Percentiles rank a stretch among this genome's conserved stretches.
These are phyloP conservation scores for Phoenoteleia sp. DNA, from an alignment of 2,888 invertebrate species.

Conservation along the genomic window DNA sequence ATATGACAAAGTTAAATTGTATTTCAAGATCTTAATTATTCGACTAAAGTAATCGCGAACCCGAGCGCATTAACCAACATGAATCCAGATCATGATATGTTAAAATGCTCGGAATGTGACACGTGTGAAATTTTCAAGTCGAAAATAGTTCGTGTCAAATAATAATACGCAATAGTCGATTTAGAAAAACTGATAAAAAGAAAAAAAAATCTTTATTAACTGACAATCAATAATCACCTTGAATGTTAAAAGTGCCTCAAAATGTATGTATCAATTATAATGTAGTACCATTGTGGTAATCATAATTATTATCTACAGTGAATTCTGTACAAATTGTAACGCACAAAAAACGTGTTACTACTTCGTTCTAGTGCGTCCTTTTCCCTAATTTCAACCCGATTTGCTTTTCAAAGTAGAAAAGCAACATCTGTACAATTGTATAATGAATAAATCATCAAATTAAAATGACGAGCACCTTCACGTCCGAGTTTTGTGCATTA, in stretches of 20 bases:
- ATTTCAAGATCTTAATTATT: too few species aligned
- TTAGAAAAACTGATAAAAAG: neutral
- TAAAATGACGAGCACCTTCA: slow-evolving; percentile 13
- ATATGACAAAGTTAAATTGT: too few species aligned
- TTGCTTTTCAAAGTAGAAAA: neutral
- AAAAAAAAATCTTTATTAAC: too few species aligned
- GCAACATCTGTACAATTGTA: slow-evolving; percentile 26
- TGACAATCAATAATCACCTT: too few species aligned
- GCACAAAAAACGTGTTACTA: slow-evolving; percentile 18
- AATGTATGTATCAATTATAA: slow-evolving; percentile 49
- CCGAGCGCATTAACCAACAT: too few species aligned
- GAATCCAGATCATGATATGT: neutral
- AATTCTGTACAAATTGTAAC: slow-evolving; percentile 4
- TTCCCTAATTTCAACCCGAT: too few species aligned
- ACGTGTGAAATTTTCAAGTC: neutral
- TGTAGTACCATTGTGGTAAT: slow-evolving; percentile 34
- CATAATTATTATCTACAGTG: slow-evolving; percentile 32
- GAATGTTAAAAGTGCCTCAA: slow-evolving; percentile 48
- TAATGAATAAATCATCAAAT: neutral
- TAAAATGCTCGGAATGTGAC: too few species aligned
- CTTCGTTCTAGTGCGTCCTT: neutral
- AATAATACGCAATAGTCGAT: neutral
- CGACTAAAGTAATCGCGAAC: too few species aligned
- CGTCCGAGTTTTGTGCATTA: neutral
- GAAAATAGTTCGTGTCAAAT: neutral